Evolutionary conservation across 2,797 vertebrate genomes (phyloP).

Genomic region (Prunella strophiata): DNA sequence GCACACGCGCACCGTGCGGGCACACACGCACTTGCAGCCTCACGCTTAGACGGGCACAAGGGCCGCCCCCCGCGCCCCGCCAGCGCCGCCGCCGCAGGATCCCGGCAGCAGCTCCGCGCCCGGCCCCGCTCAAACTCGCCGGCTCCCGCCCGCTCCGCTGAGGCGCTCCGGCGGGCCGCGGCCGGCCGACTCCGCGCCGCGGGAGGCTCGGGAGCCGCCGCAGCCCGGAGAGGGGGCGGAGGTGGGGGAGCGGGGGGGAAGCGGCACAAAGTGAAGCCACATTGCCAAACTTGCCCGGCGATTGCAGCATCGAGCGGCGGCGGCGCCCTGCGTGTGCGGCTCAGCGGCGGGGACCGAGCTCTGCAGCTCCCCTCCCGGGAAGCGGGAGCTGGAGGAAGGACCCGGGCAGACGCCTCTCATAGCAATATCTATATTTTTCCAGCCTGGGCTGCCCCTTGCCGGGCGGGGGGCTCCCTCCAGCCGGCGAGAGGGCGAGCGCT

Average conservation of each 20-base stretch:
- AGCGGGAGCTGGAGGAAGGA: conserved; percentile 48
- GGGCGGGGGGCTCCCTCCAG: conserved; percentile 30
- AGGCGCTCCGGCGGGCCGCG: not conserved
- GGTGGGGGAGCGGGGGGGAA: conserved; percentile 43
- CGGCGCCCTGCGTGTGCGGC: conserved; percentile 70
- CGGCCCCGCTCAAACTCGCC: not conserved
- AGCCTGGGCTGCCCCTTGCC: conserved; percentile 42
- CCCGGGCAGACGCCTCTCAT: conserved; percentile 49
- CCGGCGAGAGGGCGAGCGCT: conserved; percentile 8
- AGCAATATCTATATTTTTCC: conserved; percentile 11
- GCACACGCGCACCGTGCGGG: conserved; percentile 23
- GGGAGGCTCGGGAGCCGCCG: conserved; percentile 32
- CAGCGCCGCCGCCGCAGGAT: not conserved
- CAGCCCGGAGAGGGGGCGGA: conserved; percentile 43
- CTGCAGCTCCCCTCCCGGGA: conserved; percentile 71
- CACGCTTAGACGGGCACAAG: not conserved
- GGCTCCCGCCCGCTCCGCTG: not conserved
- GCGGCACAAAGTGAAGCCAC: conserved; percentile 76
- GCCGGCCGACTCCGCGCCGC: not conserved
- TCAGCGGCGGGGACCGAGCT: conserved; percentile 42
- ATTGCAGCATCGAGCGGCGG: conserved; percentile 76
- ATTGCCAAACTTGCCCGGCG: conserved; percentile 73
- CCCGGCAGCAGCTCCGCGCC: conserved; percentile 25
- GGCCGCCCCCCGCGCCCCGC: conserved; percentile 53
- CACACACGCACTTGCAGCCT: not conserved